Base-by-base conservation (phyloP, 2,113 vertebrate species). In the Saccopteryx leptura region DNA sequence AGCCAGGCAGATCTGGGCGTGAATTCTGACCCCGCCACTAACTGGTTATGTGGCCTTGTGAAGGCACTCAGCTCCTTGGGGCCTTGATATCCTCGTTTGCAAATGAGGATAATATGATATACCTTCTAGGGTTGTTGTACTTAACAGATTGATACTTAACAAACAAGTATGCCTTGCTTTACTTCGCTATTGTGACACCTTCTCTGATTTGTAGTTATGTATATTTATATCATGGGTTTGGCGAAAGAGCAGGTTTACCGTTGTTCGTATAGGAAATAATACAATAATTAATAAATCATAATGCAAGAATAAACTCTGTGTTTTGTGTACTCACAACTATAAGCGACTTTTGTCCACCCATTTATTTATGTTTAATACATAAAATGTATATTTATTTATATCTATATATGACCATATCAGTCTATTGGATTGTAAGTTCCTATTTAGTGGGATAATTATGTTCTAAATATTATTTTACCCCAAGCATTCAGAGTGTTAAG, bases 1-100 rank as follows among this genome's bases (percentile, higher is more conserved):
- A 91, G 13, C 83, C 72, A 86, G 69, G 87, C 9, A 74, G 24
- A 84, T 76, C 46, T 54, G 50, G 50, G 63, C 28, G 74, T 92
- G 60, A 88, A 80, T 82, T 93, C 78, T 90, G 46, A 71, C 68
- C 76, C 76, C 61, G 56, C n/a, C 56, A 48, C 52, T 92, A 74
- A 61, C 63, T 90, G 71, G 39, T 71, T 71, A 2, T 78, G 18
- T 88, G 75, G 54, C 61, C 85, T 46, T 69, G 54, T 60, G 46
- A 74, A 46, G 60, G 39, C 10, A 33, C 18, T 91, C 56, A 46
- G 71, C 52, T 78, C 31, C 60, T 60, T 65, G 80, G 71, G 33
- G 5, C 39, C 56, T 85, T 82, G 81, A 14, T 72, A 86, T 71
- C 50, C 24, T 94, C 17, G 7, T 92, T 60, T 91, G 75, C n/a